Conservation (phyloP, 1,140 invertebrate species). For the Euura saliciscinereae region DNA sequence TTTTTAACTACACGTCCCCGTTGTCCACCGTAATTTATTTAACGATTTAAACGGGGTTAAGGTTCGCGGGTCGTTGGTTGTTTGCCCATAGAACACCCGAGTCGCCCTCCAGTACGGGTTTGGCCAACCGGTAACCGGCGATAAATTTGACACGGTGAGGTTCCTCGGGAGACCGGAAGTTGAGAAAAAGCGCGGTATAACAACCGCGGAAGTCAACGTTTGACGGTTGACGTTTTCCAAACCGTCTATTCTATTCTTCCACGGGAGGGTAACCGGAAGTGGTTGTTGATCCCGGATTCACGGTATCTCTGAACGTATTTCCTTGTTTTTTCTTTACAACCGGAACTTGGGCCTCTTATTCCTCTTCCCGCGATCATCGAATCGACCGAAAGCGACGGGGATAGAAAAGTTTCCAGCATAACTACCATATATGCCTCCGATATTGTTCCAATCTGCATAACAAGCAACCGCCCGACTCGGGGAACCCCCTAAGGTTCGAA, state of each 20-base stretch:
- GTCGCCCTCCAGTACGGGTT: neutral
- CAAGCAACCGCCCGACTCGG: neutral
- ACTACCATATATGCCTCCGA: neutral
- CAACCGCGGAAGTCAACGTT: neutral
- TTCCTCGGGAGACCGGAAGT: constrained; percentile 6
- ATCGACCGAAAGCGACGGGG: no score
- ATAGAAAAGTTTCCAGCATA: no score
- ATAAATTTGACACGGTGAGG: neutral
- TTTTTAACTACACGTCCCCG: neutral
- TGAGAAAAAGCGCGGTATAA: neutral
- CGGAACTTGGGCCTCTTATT: no score
- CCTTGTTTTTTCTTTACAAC: no score
- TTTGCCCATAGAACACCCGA: neutral
- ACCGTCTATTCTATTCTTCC: neutral
- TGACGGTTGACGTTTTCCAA: no score
- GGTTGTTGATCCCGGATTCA: constrained; percentile 24
- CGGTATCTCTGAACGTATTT: neutral
- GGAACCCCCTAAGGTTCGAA: neutral
- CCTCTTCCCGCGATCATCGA: no score
- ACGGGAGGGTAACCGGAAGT: neutral
- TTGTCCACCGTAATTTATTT: neutral
- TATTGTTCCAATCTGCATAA: constrained; percentile 6
- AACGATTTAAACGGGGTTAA: constrained; percentile 2
- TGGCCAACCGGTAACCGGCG: neutral
- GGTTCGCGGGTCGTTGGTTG: neutral